Percentiles rank a stretch among this genome's conserved stretches.
Evolutionary conservation across 2,888 invertebrate genomes (phyloP).

Genomic region (Linyphia triangularis): DNA sequence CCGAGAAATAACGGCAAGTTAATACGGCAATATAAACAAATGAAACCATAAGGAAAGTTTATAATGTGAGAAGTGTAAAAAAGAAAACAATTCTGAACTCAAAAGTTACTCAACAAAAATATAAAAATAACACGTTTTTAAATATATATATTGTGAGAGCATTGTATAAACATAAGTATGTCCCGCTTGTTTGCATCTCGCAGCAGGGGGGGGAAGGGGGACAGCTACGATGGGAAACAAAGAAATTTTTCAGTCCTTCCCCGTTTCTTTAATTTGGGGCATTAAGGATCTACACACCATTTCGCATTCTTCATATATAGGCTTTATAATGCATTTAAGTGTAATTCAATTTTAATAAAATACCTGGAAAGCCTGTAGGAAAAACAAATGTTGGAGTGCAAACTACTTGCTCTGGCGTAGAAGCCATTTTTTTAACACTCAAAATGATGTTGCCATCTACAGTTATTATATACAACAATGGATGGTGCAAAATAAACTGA

Average conservation of each 20-base stretch:
- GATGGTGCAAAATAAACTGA: not conserved
- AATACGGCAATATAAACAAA: constrained; percentile 3
- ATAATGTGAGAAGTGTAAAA: no score
- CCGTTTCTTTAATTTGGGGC: not conserved
- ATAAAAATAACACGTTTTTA: no score
- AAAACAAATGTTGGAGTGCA: constrained; percentile 77
- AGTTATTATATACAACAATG: not conserved
- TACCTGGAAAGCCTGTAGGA: constrained; percentile 76
- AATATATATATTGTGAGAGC: not conserved
- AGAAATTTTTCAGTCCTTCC: constrained; percentile 24
- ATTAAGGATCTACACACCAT: not conserved
- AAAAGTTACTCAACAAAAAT: no score
- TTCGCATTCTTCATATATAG: not conserved
- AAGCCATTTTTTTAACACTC: constrained; percentile 74
- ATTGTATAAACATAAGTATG: constrained; percentile 12
- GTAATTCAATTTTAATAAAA: constrained; percentile 5
- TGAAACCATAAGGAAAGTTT: not conserved
- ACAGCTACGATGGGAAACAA: constrained; percentile 48
- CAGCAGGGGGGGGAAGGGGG: constrained; percentile 70
- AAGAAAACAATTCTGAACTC: no score
- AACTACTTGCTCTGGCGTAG: constrained; percentile 76
- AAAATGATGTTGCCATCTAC: constrained; percentile 9
- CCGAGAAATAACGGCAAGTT: constrained; percentile 17
- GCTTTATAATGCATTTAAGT: not conserved
- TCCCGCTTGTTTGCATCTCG: constrained; percentile 45